phyloP scores from a whole-genome alignment of 2,797 vertebrate genomes.

The Echeneis naucrates region DNA sequence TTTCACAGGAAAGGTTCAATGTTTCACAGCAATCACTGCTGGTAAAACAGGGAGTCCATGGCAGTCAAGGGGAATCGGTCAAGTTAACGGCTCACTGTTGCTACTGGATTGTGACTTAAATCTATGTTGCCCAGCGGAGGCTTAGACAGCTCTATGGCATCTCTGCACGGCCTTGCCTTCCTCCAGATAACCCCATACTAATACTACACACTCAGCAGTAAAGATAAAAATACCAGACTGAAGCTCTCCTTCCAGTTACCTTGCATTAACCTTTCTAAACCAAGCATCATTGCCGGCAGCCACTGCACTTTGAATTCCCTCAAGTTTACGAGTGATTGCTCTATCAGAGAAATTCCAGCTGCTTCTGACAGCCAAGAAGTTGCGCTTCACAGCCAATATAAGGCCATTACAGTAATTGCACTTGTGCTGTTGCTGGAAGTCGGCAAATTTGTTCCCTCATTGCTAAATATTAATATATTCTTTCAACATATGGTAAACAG shows the following conservation, averaged over 20 bases:
- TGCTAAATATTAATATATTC: no score
- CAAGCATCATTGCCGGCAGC: no score
- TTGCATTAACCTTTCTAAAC: no score
- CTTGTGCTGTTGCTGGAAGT: no score
- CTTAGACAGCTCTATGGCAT: slow-evolving; percentile 35
- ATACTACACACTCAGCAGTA: not conserved
- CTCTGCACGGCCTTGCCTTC: slow-evolving; percentile 10
- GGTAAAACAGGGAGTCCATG: slow-evolving; percentile 41
- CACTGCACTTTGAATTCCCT: no score
- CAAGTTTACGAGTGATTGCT: no score
- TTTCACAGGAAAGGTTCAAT: slow-evolving; percentile 30
- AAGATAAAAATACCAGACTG: not conserved
- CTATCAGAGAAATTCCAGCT: no score
- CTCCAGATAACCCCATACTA: slow-evolving; percentile 26
- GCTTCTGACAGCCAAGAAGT: no score
- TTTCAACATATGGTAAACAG: no score
- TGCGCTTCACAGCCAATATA: no score
- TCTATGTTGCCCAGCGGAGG: slow-evolving; percentile 26
- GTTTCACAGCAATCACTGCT: slow-evolving; percentile 50
- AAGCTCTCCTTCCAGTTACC: not conserved
- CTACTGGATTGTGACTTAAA: slow-evolving; percentile 52
- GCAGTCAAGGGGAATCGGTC: slow-evolving; percentile 47
- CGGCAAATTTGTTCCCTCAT: no score
- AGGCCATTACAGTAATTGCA: no score
- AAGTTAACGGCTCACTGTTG: slow-evolving; percentile 52